Conservation (phyloP, 2,797 vertebrate species). For the Hyperoplus lanceolatus region DNA sequence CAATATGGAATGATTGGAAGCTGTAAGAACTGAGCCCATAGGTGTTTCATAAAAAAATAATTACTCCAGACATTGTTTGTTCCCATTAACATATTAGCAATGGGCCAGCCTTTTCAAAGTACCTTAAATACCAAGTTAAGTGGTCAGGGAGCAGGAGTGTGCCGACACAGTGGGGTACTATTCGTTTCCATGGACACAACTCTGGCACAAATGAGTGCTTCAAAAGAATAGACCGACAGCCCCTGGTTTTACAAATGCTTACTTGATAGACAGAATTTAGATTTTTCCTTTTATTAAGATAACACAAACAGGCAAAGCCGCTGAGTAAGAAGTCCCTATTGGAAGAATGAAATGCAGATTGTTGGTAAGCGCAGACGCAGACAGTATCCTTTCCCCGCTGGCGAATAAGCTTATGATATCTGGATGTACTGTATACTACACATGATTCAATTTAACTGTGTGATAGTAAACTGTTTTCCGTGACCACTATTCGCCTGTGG, state of each 20-base stretch:
- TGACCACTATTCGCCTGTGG: not conserved
- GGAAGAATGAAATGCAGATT: conserved; percentile 17
- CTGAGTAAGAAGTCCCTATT: not conserved
- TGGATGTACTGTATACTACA: conserved; percentile 35
- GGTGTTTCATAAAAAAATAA: conserved; percentile 36
- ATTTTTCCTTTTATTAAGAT: conserved; percentile 15
- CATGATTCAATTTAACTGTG: conserved; percentile 35
- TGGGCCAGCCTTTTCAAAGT: conserved; percentile 48
- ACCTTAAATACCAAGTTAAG: conserved; percentile 56
- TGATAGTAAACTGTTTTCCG: conserved; percentile 25
- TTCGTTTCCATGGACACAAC: conserved; percentile 36
- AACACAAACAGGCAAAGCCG: not conserved
- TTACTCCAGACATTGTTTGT: conserved; percentile 41
- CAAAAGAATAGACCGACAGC: conserved; percentile 17
- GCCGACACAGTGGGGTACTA: conserved; percentile 14
- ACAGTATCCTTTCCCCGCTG: conserved; percentile 10
- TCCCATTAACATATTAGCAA: conserved; percentile 52
- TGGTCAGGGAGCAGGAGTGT: conserved; percentile 39
- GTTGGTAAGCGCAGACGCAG: not conserved
- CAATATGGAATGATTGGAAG: conserved; percentile 23
- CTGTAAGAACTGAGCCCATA: conserved; percentile 20
- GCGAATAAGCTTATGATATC: conserved; percentile 21
- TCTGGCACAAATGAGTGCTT: conserved; percentile 37
- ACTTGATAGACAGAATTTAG: conserved; percentile 26
- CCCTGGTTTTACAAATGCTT: conserved; percentile 16